phyloP scores from a whole-genome alignment of 2,888 invertebrate genomes.

The Chrysotoxum bicinctum region DNA sequence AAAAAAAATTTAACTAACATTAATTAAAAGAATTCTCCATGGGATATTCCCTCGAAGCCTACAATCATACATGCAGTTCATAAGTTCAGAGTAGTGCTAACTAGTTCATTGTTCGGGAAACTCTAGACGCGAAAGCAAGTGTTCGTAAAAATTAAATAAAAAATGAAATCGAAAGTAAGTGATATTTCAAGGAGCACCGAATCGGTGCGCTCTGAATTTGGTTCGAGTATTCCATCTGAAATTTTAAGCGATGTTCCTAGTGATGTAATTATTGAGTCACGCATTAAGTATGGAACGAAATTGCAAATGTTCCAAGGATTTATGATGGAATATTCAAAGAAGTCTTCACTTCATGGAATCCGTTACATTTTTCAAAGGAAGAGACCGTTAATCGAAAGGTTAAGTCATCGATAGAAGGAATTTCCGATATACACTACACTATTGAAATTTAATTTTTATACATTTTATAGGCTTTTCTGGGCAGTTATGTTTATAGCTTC shows the following conservation, averaged over 20 bases:
- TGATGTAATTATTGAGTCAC: conserved; percentile 79
- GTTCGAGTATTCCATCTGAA: conserved; percentile 74
- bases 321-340: conserved; percentile 79
- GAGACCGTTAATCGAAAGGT: conserved; percentile 80
- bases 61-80: not conserved
- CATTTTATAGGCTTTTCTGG: conserved; percentile 77
- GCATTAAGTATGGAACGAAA: conserved; percentile 79
- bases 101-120: conserved; percentile 24
- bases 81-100: not conserved
- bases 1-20: conserved; percentile 9
- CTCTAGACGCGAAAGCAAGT: conserved; percentile 9
- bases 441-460: not conserved
- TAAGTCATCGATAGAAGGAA: not conserved
- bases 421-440: not conserved
- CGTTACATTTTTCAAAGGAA: conserved; percentile 79
- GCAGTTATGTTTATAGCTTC: conserved; percentile 77
- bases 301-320: conserved; percentile 78
- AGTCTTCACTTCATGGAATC: conserved; percentile 79
- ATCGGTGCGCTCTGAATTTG: not conserved
- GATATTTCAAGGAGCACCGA: conserved; percentile 29
- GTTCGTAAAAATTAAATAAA: not conserved
- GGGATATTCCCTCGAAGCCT: conserved; percentile 1
- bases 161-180: conserved; percentile 35
- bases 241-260: conserved; percentile 79
- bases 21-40: conserved; percentile 25